A percentile compares a stretch with the other conserved stretches of the same genome.
phyloP scores from a whole-genome alignment of 2,888 invertebrate species.

The Cephonodes hylas region DNA sequence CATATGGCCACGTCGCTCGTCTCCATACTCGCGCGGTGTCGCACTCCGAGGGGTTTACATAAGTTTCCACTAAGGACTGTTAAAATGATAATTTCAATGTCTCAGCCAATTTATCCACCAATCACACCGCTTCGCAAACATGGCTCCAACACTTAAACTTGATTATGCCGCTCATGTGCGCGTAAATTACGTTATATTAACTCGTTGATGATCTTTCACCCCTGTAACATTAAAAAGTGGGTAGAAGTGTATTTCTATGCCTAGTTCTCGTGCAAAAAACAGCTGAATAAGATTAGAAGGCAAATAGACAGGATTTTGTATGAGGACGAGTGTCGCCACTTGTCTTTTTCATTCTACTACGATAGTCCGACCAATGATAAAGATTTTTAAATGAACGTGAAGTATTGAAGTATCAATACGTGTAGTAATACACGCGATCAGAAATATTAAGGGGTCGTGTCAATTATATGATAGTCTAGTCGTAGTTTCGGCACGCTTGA shows the following conservation, averaged over 20 bases:
- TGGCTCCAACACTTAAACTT: not conserved
- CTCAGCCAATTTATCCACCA: not conserved
- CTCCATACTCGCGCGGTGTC: not conserved
- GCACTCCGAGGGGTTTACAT: not conserved
- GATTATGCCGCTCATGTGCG: not conserved
- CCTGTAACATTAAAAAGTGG: not conserved
- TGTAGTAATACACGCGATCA: no score
- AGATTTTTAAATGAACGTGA: no score
- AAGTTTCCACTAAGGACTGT: not conserved
- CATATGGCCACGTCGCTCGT: not conserved
- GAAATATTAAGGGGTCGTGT: no score
- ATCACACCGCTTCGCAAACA: not conserved
- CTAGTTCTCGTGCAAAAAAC: no score
- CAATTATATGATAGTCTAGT: no score
- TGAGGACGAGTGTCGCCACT: no score
- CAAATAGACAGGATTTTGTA: no score
- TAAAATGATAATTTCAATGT: conserved; percentile 1
- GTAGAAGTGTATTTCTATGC: not conserved
- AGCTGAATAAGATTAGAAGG: no score
- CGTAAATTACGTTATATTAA: not conserved
- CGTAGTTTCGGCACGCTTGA: no score
- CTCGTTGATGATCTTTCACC: not conserved
- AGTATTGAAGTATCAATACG: no score
- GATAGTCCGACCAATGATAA: no score
- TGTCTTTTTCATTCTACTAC: no score